Percentiles rank a stretch among this genome's conserved stretches.
Evolutionary conservation across 1,140 invertebrate species (phyloP).

Genomic region (Scylla paramamosain): DNA sequence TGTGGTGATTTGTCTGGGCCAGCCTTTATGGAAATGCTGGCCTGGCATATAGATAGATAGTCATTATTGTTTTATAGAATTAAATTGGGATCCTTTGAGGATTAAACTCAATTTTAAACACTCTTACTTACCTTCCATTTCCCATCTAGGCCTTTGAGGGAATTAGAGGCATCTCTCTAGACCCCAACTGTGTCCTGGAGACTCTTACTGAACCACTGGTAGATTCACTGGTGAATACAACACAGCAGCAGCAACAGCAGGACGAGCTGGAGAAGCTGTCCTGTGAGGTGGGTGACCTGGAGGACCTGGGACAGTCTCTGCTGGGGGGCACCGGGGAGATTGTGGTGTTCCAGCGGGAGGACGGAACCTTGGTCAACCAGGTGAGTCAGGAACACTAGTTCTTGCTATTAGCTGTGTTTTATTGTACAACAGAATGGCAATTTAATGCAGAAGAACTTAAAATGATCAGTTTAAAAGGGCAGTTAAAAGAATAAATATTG

Average conservation of each 20-base stretch:
- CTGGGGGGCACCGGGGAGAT: conserved; percentile 18
- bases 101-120: neutral
- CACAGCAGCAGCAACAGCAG: neutral
- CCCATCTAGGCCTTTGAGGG: neutral
- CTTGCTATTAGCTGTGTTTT: too few species aligned
- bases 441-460: too few species aligned
- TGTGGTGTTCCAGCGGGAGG: conserved; percentile 56
- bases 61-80: too few species aligned
- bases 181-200: conserved; percentile 31
- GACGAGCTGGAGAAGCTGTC: neutral
- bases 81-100: too few species aligned
- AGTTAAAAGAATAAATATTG: too few species aligned
- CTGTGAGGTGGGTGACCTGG: neutral
- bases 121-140: neutral
- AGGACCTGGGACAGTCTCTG: neutral
- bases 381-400: neutral
- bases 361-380: conserved; percentile 46
- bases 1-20: too few species aligned
- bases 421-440: too few species aligned
- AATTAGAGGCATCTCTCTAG: neutral
- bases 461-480: too few species aligned
- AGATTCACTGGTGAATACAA: neutral
- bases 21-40: too few species aligned
- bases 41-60: too few species aligned
- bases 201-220: neutral